Evolutionary conservation across 2,888 invertebrate genomes (phyloP).

Genomic region (Brachycybe producta): DNA sequence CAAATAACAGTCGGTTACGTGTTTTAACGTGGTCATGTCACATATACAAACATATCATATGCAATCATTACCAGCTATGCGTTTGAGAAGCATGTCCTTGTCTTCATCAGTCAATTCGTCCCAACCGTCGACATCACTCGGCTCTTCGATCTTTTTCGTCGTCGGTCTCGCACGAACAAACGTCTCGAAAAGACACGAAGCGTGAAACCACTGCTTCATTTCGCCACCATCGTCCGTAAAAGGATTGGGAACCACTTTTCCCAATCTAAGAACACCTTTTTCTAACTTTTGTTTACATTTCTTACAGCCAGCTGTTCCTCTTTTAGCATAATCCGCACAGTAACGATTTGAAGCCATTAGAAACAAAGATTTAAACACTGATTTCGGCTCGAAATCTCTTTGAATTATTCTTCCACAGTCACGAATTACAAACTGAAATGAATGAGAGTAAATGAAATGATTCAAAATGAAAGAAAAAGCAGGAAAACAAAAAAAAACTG

Average conservation of each 20-base stretch:
- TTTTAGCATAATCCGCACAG: constrained; percentile 64
- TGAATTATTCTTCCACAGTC: too few species aligned
- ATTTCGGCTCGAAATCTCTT: too few species aligned
- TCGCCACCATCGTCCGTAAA: constrained; percentile 54
- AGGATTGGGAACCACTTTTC: constrained; percentile 63
- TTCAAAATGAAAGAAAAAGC: too few species aligned
- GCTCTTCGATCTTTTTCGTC: constrained; percentile 65
- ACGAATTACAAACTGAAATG: too few species aligned
- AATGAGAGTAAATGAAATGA: too few species aligned
- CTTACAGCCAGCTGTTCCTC: constrained; percentile 67
- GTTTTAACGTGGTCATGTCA: too few species aligned
- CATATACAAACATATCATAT: too few species aligned
- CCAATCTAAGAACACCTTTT: constrained; percentile 57
- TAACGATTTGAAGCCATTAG: constrained; percentile 36
- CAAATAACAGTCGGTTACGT: too few species aligned
- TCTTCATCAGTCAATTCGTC: constrained; percentile 50
- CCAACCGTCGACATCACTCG: constrained; percentile 69
- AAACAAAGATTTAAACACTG: too few species aligned
- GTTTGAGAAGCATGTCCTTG: constrained; percentile 47
- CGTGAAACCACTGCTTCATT: constrained; percentile 77
- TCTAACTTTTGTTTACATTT: constrained; percentile 69
- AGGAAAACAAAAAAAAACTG: too few species aligned
- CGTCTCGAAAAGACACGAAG: constrained; percentile 63
- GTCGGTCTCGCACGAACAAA: constrained; percentile 63
- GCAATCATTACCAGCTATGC: constrained; percentile 47